Conservation (phyloP, 2,113 vertebrate species). For the Anarhynchus alexandrinus region DNA sequence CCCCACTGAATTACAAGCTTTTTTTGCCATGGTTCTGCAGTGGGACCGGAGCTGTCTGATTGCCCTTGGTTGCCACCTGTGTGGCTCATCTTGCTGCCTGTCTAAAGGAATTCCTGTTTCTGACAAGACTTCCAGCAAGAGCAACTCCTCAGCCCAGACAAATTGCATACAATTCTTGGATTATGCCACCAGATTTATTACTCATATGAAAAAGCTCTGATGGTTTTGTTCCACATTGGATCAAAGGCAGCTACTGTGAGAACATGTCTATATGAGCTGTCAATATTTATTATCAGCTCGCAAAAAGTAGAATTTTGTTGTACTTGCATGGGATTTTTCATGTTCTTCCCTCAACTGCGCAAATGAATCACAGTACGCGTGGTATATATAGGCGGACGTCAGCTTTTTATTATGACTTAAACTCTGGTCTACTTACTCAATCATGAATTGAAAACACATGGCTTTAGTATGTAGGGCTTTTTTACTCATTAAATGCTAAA, state of each 20-base stretch:
- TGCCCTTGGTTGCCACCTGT: rapidly evolving
- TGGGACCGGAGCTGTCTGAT: not conserved
- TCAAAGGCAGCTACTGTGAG: not conserved
- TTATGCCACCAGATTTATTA: not conserved
- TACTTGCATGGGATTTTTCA: not conserved
- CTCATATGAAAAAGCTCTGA: not conserved
- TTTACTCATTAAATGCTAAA: not conserved
- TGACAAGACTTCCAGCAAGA: not conserved
- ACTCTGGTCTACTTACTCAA: not conserved
- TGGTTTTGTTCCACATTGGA: not conserved
- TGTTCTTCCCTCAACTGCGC: not conserved
- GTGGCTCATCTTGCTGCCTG: not conserved
- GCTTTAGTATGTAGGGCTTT: not conserved
- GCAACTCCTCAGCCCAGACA: not conserved
- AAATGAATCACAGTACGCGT: not conserved
- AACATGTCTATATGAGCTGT: not conserved
- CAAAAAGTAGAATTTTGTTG: not conserved
- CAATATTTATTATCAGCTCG: not conserved
- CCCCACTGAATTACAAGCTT: not conserved
- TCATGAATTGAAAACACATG: constrained; percentile 53
- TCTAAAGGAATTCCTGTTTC: not conserved
- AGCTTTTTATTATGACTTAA: constrained; percentile 33
- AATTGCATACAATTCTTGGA: not conserved
- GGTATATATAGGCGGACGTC: not conserved
- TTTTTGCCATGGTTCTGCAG: not conserved